Evolutionary conservation across 2,797 vertebrate species (phyloP).

Genomic region (Melanotaenia boesemani): DNA sequence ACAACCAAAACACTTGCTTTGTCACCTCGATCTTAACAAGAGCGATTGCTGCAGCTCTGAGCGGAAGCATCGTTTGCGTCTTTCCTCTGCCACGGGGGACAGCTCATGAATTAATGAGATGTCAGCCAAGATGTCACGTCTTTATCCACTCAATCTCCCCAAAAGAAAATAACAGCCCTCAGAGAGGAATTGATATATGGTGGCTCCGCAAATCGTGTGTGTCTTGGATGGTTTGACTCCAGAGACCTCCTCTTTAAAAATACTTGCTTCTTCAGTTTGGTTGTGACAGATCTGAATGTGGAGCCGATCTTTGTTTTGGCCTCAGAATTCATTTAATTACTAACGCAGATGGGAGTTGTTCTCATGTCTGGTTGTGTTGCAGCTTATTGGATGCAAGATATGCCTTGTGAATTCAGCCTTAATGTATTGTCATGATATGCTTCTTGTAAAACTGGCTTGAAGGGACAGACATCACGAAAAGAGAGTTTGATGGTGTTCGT

Average conservation of each 20-base stretch:
- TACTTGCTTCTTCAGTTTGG: conserved; percentile 30
- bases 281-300: conserved; percentile 24
- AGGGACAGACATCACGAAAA: no score
- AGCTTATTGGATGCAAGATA: neutral
- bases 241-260: conserved; percentile 42
- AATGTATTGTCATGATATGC: neutral
- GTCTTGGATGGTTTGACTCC: conserved; percentile 39
- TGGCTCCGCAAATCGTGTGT: conserved; percentile 49
- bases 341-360: conserved; percentile 1
- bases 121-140: conserved; percentile 72
- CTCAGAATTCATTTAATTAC: conserved; percentile 8
- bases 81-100: conserved; percentile 60
- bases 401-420: neutral
- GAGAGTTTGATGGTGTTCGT: no score
- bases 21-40: conserved; percentile 56
- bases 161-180: conserved; percentile 41
- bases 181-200: conserved; percentile 29
- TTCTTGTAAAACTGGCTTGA: neutral
- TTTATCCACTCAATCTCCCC: conserved; percentile 73
- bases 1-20: conserved; percentile 47
- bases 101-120: conserved; percentile 75
- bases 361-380: neutral
- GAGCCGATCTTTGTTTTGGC: conserved; percentile 21
- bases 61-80: conserved; percentile 54
- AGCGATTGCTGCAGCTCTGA: conserved; percentile 48